Evolutionary conservation across 2,888 invertebrate species (phyloP).

Genomic region (Deroplatys truncata): DNA sequence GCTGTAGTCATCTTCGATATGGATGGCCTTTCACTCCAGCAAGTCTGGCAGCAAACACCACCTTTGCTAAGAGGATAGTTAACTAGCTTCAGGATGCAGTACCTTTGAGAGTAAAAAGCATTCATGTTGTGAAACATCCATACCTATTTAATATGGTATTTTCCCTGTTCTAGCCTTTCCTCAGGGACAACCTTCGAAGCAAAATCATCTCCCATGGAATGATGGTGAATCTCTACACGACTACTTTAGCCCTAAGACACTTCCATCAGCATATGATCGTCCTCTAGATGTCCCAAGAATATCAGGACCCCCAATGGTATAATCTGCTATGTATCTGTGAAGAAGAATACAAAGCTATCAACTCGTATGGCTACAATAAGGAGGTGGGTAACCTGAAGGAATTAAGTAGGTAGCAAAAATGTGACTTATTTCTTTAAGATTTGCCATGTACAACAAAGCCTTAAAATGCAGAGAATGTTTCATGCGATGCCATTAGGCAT

Average conservation of each 20-base stretch:
- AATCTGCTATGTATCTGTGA: constrained; percentile 68
- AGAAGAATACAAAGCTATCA: constrained; percentile 62
- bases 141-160: constrained; percentile 87
- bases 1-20: constrained; percentile 80
- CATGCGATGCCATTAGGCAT: not conserved
- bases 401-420: not conserved
- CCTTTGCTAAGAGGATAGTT: constrained; percentile 76
- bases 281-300: constrained; percentile 63
- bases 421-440: not conserved
- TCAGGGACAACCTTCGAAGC: constrained; percentile 76
- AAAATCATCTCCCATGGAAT: constrained; percentile 69
- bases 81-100: constrained; percentile 82
- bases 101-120: constrained; percentile 78
- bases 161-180: constrained; percentile 83
- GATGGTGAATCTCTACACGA: constrained; percentile 70
- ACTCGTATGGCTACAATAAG: constrained; percentile 71
- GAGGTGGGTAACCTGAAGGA: not conserved
- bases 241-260: constrained; percentile 64
- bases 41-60: constrained; percentile 83
- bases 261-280: constrained; percentile 71
- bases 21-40: constrained; percentile 75
- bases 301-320: constrained; percentile 67
- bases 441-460: not conserved
- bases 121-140: constrained; percentile 87
- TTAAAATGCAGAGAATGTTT: not conserved